phyloP scores from a whole-genome alignment of 1,140 invertebrate species.

The Drosophila micromelanica region DNA sequence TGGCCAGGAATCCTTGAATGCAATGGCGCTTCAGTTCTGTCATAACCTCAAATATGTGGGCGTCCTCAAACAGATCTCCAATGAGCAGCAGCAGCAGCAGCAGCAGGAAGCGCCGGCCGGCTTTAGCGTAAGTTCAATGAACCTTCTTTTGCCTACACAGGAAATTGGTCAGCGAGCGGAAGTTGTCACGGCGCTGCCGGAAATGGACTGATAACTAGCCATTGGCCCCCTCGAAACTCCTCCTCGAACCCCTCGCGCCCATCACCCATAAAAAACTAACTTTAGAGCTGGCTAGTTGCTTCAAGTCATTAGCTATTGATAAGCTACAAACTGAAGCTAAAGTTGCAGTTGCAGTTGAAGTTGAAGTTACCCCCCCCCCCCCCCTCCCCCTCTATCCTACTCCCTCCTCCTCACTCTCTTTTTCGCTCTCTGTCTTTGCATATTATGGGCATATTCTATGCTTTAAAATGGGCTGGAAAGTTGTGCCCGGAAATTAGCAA shows the following conservation, averaged over 20 bases:
- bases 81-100: slow-evolving; percentile 59
- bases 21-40: slow-evolving; percentile 92
- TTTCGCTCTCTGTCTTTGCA: background rate
- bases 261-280: background rate
- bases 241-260: background rate
- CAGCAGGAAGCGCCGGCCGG: slow-evolving; percentile 84
- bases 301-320: slow-evolving; percentile 49
- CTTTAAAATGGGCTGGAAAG: slow-evolving; percentile 65
- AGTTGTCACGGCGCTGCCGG: slow-evolving; percentile 65
- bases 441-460: slow-evolving; percentile 23
- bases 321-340: slow-evolving; percentile 11
- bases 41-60: slow-evolving; percentile 95
- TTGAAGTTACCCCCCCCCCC: too few relatives aligned
- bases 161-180: slow-evolving; percentile 56
- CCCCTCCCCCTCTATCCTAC: background rate
- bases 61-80: slow-evolving; percentile 90
- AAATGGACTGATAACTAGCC: slow-evolving; percentile 50
- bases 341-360: background rate
- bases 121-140: slow-evolving; percentile 89
- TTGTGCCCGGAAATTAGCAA: slow-evolving; percentile 80
- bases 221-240: too few relatives aligned
- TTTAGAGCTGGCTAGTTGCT: slow-evolving; percentile 14
- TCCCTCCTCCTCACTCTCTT: background rate
- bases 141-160: slow-evolving; percentile 23
- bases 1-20: slow-evolving; percentile 87